phyloP scores from a whole-genome alignment of 2,113 vertebrate genomes.

The Gracilinanus agilis region DNA sequence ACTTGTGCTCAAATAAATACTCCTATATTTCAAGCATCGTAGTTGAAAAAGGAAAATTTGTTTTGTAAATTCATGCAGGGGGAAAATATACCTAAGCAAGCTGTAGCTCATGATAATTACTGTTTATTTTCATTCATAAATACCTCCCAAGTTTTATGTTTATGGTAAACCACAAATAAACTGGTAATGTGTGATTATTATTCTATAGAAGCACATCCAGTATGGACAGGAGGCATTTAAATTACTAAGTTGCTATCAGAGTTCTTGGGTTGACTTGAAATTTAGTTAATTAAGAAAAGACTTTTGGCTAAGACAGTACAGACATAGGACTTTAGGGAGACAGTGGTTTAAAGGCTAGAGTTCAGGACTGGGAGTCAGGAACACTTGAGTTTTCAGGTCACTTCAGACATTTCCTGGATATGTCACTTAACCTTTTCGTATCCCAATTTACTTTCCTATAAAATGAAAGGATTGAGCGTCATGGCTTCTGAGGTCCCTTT shows the following conservation, averaged over 20 bases:
- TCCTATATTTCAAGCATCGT: slow-evolving; percentile 72
- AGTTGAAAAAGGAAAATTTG: slow-evolving; percentile 76
- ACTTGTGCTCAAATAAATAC: slow-evolving; percentile 67
- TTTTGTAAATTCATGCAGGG: slow-evolving; percentile 68
- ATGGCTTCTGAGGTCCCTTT: background rate
- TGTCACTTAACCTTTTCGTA: background rate
- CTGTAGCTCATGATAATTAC: slow-evolving; percentile 76
- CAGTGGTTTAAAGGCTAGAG: background rate
- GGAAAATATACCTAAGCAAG: slow-evolving; percentile 72
- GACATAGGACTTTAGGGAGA: background rate
- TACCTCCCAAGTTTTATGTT: slow-evolving; percentile 77
- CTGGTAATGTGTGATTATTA: background rate
- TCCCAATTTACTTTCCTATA: background rate
- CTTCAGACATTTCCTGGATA: background rate
- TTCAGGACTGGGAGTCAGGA: background rate
- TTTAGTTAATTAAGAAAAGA: background rate
- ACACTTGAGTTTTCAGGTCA: background rate
- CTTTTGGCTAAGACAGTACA: background rate
- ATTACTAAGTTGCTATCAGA: background rate
- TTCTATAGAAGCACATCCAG: slow-evolving; percentile 29
- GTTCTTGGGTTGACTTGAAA: background rate
- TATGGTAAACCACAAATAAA: slow-evolving; percentile 70
- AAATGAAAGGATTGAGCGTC: background rate
- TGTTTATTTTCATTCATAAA: slow-evolving; percentile 80
- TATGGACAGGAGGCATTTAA: background rate